Evolutionary conservation across 1,140 invertebrate species (phyloP), one percentile per base, ranked within the genome.

Genomic region (Hylyphantes graminicola): DNA sequence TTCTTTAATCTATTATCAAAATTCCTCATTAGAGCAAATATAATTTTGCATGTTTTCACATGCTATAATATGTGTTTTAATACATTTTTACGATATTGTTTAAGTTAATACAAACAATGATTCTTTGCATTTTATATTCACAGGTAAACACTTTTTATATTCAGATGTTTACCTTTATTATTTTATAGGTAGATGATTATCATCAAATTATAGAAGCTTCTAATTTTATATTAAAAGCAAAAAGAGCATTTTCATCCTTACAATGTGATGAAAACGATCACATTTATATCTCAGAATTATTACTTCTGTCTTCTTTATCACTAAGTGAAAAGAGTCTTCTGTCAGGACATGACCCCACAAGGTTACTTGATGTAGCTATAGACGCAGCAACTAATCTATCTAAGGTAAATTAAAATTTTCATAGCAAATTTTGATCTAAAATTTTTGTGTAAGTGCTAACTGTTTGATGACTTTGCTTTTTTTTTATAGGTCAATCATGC

Each of bases 251-350:
- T 53, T 10, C 9, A 5, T 11, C 7, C 10, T 73, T 53, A 13
- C 15, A 73, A 15, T 73, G 70, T 67, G 57, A 73, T 57, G 72
- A 74, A 55, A 75, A 9, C 55, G 61, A 83, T 48, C 7, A 19
- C 2, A 63, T 57, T 75, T 75, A 64, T 74, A 59, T 83, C 55
- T 64, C 57, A 55, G 70, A 83, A 63, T 54, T 65, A 53, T 70
- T 83, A 50, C 51, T 83, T 12, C 13, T 83, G 4, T 51, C 63
- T 48, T 13, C 80, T 55, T 74, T 83, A 50, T 75, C 80, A 55
- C 17, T 83, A 6, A 53, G 48, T 65, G 80, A 83, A 54, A 74
- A 63, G 67, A 53, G 65, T 17, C 7, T 83, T 35, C 5, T 51
- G 15, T 61, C 55, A 59, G 80, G 80, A 54, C 21, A 67, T 67